These are phyloP conservation scores for Corticium candelabrum DNA, from an alignment of 37 sponge, comb jelly and placozoan genomes.

Conservation along the genomic window DNA sequence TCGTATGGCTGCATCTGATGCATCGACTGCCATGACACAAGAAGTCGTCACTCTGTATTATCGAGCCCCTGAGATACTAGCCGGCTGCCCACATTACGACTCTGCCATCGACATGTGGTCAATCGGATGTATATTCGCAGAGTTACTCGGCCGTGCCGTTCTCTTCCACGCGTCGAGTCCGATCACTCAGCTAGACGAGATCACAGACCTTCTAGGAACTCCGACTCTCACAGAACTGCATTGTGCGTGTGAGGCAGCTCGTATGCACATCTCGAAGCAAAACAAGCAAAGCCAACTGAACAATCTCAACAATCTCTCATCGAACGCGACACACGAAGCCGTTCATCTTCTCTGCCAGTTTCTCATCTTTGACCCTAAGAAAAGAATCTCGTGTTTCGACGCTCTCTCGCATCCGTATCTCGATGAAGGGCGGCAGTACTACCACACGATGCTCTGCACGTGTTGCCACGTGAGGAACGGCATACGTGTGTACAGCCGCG, in stretches of 20 bases:
- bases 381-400: slow-evolving; percentile 48
- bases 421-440: slow-evolving; percentile 66
- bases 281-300: too few relatives aligned
- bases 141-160: slow-evolving; percentile 61
- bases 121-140: slow-evolving; percentile 81
- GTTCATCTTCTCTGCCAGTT: slow-evolving; percentile 68
- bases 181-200: slow-evolving; percentile 56
- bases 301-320: slow-evolving; percentile 49
- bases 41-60: slow-evolving; percentile 91
- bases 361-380: slow-evolving; percentile 72
- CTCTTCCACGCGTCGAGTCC: slow-evolving; percentile 61
- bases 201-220: slow-evolving; percentile 67
- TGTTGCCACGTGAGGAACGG: slow-evolving; percentile 29
- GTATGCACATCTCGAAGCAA: too few relatives aligned
- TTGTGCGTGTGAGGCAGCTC: too few relatives aligned
- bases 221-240: slow-evolving; percentile 36
- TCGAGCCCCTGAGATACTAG: slow-evolving; percentile 77
- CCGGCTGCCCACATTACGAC: slow-evolving; percentile 74
- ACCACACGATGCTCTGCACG: slow-evolving; percentile 56
- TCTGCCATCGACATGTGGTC: slow-evolving; percentile 87
- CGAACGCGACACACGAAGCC: slow-evolving; percentile 52
- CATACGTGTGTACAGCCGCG: slow-evolving; percentile 3
- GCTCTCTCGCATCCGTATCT: slow-evolving; percentile 69
- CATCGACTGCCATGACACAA: slow-evolving; percentile 59
- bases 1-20: slow-evolving; percentile 60